Percentiles rank a stretch among this genome's conserved stretches.
Conservation (phyloP, 2,113 vertebrate species). For the Rousettus leschenaultii region DNA sequence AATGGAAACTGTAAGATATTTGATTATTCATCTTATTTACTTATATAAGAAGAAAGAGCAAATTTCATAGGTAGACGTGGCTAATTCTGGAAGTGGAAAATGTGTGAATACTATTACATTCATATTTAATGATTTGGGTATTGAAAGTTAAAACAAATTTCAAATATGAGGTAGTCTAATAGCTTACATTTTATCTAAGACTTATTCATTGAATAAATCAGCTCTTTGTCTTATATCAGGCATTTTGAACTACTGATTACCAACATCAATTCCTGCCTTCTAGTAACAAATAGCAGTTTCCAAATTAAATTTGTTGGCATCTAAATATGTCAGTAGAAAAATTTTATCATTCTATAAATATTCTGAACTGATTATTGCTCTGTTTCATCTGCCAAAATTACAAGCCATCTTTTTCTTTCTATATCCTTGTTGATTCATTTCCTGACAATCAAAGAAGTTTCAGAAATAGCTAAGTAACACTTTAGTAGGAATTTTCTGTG, state of each 20-base stretch:
- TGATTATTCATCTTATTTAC: conserved; percentile 70
- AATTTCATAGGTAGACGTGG: conserved; percentile 5
- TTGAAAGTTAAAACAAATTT: conserved; percentile 43
- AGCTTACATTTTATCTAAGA: conserved; percentile 25
- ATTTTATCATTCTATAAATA: conserved; percentile 64
- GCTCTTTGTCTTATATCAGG: conserved; percentile 32
- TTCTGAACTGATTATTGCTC: not conserved
- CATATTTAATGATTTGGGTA: conserved; percentile 17
- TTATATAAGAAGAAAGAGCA: conserved; percentile 65
- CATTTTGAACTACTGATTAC: conserved; percentile 29
- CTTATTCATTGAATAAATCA: conserved; percentile 29
- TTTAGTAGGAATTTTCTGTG: conserved; percentile 25
- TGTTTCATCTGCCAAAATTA: conserved; percentile 53
- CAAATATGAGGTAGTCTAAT: not conserved
- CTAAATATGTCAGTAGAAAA: conserved; percentile 46
- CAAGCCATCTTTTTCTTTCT: conserved; percentile 46
- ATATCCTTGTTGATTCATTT: conserved; percentile 20
- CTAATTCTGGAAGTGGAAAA: conserved; percentile 70
- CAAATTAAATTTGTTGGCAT: conserved; percentile 43
- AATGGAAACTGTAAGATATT: conserved; percentile 57
- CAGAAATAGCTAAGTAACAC: conserved; percentile 1
- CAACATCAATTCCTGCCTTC: conserved; percentile 49
- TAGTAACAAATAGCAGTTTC: conserved; percentile 41
- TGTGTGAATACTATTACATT: conserved; percentile 41
- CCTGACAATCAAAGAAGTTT: conserved; percentile 7